Evolutionary conservation across 2,797 vertebrate genomes (phyloP), one percentile per base, ranked within the genome.

Genomic region (Petrocephalus sullivani): DNA sequence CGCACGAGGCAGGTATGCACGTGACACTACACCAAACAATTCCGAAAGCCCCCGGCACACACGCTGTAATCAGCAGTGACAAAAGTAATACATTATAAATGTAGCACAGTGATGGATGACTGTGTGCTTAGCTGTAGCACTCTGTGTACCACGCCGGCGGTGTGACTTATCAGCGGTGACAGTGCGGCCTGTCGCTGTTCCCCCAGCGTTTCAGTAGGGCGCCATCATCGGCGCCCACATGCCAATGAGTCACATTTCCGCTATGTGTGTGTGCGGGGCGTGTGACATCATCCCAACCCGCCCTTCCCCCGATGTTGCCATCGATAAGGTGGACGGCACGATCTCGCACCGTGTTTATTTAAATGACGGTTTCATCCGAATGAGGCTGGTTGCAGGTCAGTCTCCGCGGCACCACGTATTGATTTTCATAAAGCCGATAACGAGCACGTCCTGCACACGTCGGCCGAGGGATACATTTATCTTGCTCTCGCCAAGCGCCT

Each of bases 341-440:
- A 57, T 57, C 46, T 49, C 54, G 54, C 54, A 28, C 54, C 6
- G 2, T 33, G 23, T 57, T 85, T 85, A 85, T 85, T 19, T 33
- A 85, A 85, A 85, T 67, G 60, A 21, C 58, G 61, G 21, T 53
- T 23, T 67, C 23, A 71, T 46, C 19, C 53, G 51, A 41, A 4
- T 37, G 23, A 16, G 19, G 88, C 23, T 51, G 61, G 33, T 14
- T 14, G 33, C n/a, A 9, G 9, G 28, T 9, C n/a, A 2, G 19
- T 85, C 53, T 64, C 87, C 49, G 83, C n/a, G 75, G 84, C 82
- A 82, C 86, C 51, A 10, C 58, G 56, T 85, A 88, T 89, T 89
- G 89, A 90, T 91, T 89, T 87, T 21, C 67, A 81, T 85, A 56
- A 87, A 88, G 89, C 83, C 85, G 57, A 88, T 87, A 86, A 86